Evolutionary conservation across 2,113 vertebrate species (phyloP), one percentile per base, ranked within the genome.

Genomic region (Prinia subflava): DNA sequence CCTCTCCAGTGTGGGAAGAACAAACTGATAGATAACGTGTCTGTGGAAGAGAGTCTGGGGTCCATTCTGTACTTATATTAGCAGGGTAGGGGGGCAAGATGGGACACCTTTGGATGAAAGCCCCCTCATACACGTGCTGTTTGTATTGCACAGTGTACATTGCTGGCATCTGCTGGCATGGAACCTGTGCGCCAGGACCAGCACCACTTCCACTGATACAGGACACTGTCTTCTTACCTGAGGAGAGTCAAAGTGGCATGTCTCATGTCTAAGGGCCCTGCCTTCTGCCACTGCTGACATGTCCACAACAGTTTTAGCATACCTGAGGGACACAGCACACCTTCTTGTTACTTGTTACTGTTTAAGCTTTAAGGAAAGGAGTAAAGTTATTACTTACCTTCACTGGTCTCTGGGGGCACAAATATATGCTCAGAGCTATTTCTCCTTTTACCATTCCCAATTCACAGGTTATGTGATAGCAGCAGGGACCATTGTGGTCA

Each of bases 81-180:
- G 42, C 30, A 33, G 42, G 42, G 8, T 12, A 9, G 23, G 27
- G 17, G 23, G 30, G 22, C 14, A 39, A 49, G 52, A 14, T 9
- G 31, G 30, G 27, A 8, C 4, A 3, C 2, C 6, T 37, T 21
- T 5, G 33, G 47, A 3, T 37, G 46, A 65, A 31, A 69, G 16
- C 10, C 11, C 39, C 16, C n/a, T 39, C 0, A 0, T 15, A 7
- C 5, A 8, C 4, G 7, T 33, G 64, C 42, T 25, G 7, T 20
- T 21, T 11, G n/a, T 35, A 16, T 23, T 6, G 30, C 44, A 24
- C 22, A 25, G 49, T 15, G 3, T 6, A 4, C 15, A 15, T 41
- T 33, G 12, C 49, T 14, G 62, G 73, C 49, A 68, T 12, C 7
- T 24, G 5, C 44, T 10, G n/a, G 23, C 4, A 16, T 11, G 57